A percentile compares a stretch with the other conserved stretches of the same genome.
These are phyloP conservation scores for Zophobas atratus DNA, from an alignment of 1,140 invertebrate genomes.

Conservation along the genomic window DNA sequence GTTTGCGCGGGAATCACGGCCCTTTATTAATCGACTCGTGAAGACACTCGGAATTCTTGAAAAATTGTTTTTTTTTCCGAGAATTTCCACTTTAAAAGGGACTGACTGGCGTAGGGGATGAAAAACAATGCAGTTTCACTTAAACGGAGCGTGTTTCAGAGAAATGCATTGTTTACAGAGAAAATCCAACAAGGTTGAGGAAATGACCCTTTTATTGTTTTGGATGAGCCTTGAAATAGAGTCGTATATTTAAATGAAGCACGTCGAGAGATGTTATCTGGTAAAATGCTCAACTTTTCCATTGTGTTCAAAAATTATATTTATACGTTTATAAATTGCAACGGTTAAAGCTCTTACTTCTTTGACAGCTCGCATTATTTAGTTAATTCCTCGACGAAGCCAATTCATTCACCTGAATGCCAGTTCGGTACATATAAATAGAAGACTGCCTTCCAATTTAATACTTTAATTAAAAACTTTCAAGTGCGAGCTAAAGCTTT, in stretches of 20 bases:
- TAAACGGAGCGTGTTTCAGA: constrained; percentile 40
- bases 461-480: constrained; percentile 43
- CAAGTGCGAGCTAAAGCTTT: constrained; percentile 24
- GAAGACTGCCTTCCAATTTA: constrained; percentile 7
- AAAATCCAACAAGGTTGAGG: constrained; percentile 41
- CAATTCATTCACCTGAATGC: constrained; percentile 10
- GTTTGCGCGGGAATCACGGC: background rate
- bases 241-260: constrained; percentile 46
- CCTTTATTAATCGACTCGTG: constrained; percentile 29
- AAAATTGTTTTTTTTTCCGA: constrained; percentile 11
- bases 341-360: constrained; percentile 21
- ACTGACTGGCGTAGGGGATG: background rate
- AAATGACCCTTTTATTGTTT: constrained; percentile 47
- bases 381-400: constrained; percentile 14
- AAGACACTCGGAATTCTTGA: background rate
- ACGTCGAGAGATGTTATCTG: constrained; percentile 44
- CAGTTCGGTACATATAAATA: background rate
- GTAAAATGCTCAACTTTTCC: constrained; percentile 34
- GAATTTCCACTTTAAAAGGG: constrained; percentile 11
- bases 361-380: constrained; percentile 28
- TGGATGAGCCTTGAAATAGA: constrained; percentile 37
- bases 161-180: constrained; percentile 44
- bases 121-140: constrained; percentile 39
- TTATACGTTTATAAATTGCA: constrained; percentile 28
- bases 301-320: constrained; percentile 49